Conservation (phyloP, 2,113 vertebrate genomes). For the Tychaedon coryphoeus region DNA sequence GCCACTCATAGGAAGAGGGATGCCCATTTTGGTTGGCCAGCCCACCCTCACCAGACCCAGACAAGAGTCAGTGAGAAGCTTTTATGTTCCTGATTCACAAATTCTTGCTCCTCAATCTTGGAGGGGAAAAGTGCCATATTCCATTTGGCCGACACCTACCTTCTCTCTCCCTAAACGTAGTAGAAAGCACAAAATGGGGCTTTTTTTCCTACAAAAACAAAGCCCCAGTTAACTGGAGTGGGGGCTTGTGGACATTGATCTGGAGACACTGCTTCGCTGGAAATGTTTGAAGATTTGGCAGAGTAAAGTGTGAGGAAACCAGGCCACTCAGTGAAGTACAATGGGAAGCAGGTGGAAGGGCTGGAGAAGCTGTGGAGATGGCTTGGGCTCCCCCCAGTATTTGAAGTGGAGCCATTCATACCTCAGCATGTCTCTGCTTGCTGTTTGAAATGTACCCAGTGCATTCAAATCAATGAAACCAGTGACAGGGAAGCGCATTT, state of each 20-base stretch:
- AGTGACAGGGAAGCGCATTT: not conserved
- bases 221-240: not conserved
- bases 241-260: not conserved
- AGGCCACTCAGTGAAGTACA: fast-evolving
- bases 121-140: not conserved
- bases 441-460: not conserved
- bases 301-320: not conserved
- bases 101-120: not conserved
- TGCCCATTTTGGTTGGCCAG: not conserved
- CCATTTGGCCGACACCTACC: fast-evolving
- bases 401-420: not conserved
- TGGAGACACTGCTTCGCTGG: not conserved
- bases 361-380: fast-evolving
- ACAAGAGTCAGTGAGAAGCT: not conserved
- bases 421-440: not conserved
- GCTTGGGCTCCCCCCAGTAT: not conserved
- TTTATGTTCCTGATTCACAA: not conserved
- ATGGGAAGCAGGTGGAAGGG: not conserved
- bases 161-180: not conserved
- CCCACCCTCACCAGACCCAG: not conserved
- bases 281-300: not conserved
- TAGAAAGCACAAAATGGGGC: not conserved
- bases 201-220: not conserved
- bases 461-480: not conserved
- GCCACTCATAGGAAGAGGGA: no score